Conservation (phyloP, 2,113 vertebrate species). For the Hemicordylus capensis region DNA sequence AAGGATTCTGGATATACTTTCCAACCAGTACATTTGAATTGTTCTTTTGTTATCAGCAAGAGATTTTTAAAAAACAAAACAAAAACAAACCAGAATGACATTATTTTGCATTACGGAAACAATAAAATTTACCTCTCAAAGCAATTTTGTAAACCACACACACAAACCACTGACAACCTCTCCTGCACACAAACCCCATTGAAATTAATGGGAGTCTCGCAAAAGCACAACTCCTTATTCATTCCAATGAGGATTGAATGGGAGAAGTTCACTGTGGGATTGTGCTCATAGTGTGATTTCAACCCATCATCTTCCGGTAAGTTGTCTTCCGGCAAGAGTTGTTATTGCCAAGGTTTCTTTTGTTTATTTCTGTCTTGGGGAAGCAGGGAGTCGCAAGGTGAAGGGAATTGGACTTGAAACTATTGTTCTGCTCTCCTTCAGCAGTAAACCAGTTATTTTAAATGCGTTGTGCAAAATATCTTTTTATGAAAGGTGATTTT, state of each 20-base stretch:
- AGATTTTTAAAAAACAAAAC: slow-evolving; percentile 29
- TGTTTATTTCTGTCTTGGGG: slow-evolving; percentile 73
- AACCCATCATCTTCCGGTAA: slow-evolving; percentile 72
- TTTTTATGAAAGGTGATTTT: slow-evolving; percentile 69
- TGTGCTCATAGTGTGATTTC: slow-evolving; percentile 54
- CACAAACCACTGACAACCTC: not conserved
- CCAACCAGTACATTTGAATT: slow-evolving; percentile 57
- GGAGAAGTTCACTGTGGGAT: not conserved
- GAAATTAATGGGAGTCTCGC: not conserved
- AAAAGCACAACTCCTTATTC: not conserved
- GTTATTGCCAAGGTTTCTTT: slow-evolving; percentile 81
- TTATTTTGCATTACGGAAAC: slow-evolving; percentile 70
- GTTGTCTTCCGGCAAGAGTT: slow-evolving; percentile 83
- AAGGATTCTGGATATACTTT: slow-evolving; percentile 49
- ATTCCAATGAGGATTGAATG: not conserved
- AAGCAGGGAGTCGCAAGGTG: slow-evolving; percentile 12
- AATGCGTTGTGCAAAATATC: slow-evolving; percentile 76
- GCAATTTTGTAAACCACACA: slow-evolving; percentile 49
- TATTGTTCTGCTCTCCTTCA: slow-evolving; percentile 57
- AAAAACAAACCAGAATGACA: slow-evolving; percentile 59
- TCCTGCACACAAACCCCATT: not conserved
- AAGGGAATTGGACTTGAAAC: slow-evolving; percentile 68
- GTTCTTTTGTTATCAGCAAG: slow-evolving; percentile 51
- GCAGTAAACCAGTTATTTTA: slow-evolving; percentile 29
- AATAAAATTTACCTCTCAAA: slow-evolving; percentile 74